Percentiles rank a stretch among this genome's conserved stretches.
Conservation (phyloP, 1,140 invertebrate species). For the Drosophila persimilis region DNA sequence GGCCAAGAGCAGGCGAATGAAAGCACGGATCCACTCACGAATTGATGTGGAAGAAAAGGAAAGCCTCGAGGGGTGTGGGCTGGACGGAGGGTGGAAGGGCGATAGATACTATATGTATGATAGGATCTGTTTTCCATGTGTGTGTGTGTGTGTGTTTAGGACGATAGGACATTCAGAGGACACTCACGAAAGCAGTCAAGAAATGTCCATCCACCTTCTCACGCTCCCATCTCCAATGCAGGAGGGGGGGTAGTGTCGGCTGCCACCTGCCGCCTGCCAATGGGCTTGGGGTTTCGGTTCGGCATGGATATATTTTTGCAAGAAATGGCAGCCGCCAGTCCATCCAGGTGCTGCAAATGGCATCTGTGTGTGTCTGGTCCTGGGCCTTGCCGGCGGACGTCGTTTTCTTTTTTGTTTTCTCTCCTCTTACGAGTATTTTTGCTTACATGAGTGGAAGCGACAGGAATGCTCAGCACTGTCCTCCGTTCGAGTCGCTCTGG, state of each 20-base stretch:
- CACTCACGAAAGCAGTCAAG: too few species aligned
- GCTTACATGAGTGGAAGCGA: slow-evolving; percentile 74
- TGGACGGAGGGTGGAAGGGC: too few species aligned
- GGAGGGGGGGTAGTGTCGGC: too few species aligned
- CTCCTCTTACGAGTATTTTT: slow-evolving; percentile 46
- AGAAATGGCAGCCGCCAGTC: slow-evolving; percentile 50
- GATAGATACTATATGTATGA: too few species aligned
- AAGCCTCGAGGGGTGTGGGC: too few species aligned
- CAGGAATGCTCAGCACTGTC: slow-evolving; percentile 56
- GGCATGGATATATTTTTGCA: slow-evolving; percentile 34
- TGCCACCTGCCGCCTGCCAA: too few species aligned
- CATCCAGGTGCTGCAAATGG: slow-evolving; percentile 47
- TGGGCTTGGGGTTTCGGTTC: neutral
- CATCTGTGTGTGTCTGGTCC: slow-evolving; percentile 23
- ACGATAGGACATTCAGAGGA: too few species aligned
- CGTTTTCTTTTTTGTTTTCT: slow-evolving; percentile 32
- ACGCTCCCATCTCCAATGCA: too few species aligned
- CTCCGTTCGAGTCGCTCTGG: slow-evolving; percentile 20
- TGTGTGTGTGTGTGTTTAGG: too few species aligned
- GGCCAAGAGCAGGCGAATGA: slow-evolving; percentile 16
- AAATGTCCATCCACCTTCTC: too few species aligned
- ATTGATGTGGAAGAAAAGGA: too few species aligned
- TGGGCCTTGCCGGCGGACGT: slow-evolving; percentile 40
- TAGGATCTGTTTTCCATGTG: too few species aligned
- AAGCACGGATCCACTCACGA: slow-evolving; percentile 19